Conservation (phyloP, 1,140 invertebrate species). For the Drosophila pectinifera region DNA sequence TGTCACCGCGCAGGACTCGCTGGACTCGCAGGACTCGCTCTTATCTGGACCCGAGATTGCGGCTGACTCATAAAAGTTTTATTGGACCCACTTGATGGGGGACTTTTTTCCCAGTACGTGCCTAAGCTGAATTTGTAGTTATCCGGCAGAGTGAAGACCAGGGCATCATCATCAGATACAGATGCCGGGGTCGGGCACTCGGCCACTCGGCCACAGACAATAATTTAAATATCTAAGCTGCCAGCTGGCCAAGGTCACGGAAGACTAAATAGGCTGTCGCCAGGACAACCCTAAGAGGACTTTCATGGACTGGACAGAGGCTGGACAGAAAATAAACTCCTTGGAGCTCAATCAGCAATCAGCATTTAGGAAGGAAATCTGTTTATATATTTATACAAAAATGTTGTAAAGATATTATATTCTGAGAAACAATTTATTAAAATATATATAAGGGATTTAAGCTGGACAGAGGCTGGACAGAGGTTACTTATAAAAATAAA, state of each 20-base stretch:
- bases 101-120: constrained; percentile 51
- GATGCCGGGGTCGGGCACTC: constrained; percentile 46
- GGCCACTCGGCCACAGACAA: constrained; percentile 44
- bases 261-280: constrained; percentile 24
- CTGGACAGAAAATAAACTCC: constrained; percentile 11
- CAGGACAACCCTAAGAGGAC: constrained; percentile 34
- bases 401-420: too few species aligned
- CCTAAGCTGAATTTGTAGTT: constrained; percentile 39
- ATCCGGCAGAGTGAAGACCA: constrained; percentile 9
- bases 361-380: too few species aligned
- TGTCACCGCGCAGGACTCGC: constrained; percentile 38
- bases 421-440: too few species aligned
- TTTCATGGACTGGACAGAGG: too few species aligned
- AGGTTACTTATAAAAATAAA: background rate
- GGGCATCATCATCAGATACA: constrained; percentile 45
- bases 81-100: constrained; percentile 43
- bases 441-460: background rate
- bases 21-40: constrained; percentile 30
- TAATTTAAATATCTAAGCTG: constrained; percentile 54
- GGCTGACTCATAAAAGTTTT: constrained; percentile 54
- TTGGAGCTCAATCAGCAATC: background rate
- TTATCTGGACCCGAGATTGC: constrained; percentile 36
- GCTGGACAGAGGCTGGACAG: too few species aligned
- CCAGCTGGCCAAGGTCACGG: constrained; percentile 34
- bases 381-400: too few species aligned